Evolutionary conservation across 1,140 invertebrate species (phyloP).

Genomic region (Meteorus sp.): DNA sequence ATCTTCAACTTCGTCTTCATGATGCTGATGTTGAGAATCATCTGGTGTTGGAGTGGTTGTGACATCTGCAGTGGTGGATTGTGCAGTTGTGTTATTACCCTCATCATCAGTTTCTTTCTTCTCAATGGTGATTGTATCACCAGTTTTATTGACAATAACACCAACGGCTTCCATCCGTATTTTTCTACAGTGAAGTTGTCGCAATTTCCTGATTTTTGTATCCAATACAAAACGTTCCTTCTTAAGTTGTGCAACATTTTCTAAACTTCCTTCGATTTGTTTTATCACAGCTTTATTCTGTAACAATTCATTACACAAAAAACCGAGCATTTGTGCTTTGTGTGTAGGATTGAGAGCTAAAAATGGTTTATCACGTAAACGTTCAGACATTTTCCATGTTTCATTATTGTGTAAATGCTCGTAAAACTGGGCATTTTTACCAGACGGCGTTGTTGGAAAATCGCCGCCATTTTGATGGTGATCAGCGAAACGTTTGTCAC

Average conservation of each 20-base stretch:
- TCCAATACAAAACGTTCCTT: conserved; percentile 83
- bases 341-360: conserved; percentile 81
- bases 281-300: conserved; percentile 86
- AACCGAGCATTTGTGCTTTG: conserved; percentile 85
- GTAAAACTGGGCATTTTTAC: conserved; percentile 78
- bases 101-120: conserved; percentile 55
- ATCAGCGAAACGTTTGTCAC: conserved; percentile 75
- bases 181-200: conserved; percentile 76
- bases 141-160: conserved; percentile 55
- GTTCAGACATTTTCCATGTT: conserved; percentile 75
- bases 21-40: conserved; percentile 49
- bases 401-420: conserved; percentile 73
- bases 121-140: conserved; percentile 54
- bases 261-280: conserved; percentile 77
- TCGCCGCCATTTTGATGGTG: conserved; percentile 76
- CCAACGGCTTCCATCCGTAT: conserved; percentile 71
- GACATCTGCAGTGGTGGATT: conserved; percentile 35
- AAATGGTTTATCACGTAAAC: conserved; percentile 79
- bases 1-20: conserved; percentile 66
- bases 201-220: conserved; percentile 82
- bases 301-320: conserved; percentile 90
- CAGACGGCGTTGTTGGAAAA: conserved; percentile 62
- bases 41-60: conserved; percentile 54
- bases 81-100: conserved; percentile 25
- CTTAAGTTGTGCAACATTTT: conserved; percentile 73